Base-by-base conservation (phyloP, 1,140 invertebrate species). In the Condylostylus longicornis region DNA sequence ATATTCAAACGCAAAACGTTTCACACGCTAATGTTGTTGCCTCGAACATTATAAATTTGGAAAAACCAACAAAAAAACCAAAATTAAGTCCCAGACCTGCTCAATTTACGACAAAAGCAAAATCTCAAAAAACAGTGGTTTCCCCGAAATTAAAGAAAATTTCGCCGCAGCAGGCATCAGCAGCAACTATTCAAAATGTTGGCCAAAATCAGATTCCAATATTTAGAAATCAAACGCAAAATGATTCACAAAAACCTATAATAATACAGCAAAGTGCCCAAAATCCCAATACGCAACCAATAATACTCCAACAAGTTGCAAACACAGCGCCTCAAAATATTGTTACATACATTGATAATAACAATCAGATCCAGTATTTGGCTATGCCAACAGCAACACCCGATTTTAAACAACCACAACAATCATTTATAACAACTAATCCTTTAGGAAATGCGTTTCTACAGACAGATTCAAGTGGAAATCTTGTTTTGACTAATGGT, bases 401-500 rank as follows among this genome's bases (percentile, higher is more conserved):
- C 13, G 52, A 57, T 9, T 54, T 47, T 17, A 55, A 59, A 36
- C 49, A 47, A 5, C 56, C 59, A 44, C 50, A 46, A 23, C 22
- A 39, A 2, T 44, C 48, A 6, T 27, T 45, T 6, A 45, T 53
- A 25, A 45, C 54, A 7, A 50, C 53, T 4, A 43, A 42, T 31
- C 36, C 39, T 10, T 23, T 43, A 18, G 54, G 53, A 2, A 46
- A 50, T 12, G 45, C 51, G 2, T 58, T 53, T 32, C 33, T 59
- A 23, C 56, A 60, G 33, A 58, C 56, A 2, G 57, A 57, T 40
- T 52, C 51, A 5, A 59, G 51, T 33, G 54, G 54, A 0, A 60
- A 59, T 43, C 35, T 60, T 0, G 38, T 59, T 40, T 22, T 59
- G 3, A 55, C 56, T 14, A 55, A 53, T 2, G 33, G 51, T 9